Base-by-base conservation (phyloP, 2,888 invertebrate genomes). In the Zygaena filipendulae region DNA sequence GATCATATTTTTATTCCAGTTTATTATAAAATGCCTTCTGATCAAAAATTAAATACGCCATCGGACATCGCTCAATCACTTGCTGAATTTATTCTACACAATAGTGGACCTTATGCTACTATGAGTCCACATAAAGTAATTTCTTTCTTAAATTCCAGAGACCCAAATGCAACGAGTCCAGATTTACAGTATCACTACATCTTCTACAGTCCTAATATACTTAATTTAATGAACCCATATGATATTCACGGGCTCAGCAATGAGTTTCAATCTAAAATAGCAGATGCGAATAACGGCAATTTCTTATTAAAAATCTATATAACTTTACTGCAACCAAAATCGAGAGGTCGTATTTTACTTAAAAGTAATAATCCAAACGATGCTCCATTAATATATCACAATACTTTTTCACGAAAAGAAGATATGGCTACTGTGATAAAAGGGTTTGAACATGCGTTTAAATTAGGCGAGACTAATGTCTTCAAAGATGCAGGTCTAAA, bases 261-360 rank as follows among this genome's bases (percentile, higher is more conserved):
- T 2, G 58, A 69, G 28, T 39, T 57, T 23, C 36, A 41, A 16
- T 37, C 39, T 21, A 49, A 57, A 36, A 60, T 58, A 23, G 27
- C 43, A 7, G 32, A 55, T 21, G 23, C 66, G 3, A 70, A 60
- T 36, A 40, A 59, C 21, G 42, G 62, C 8, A 44, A 61, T 18
- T 43, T 48, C 20, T 30, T 60, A 1, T 36, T 85, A 41, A 64
- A 82, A 13, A 57, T 84, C 2, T 68, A 81, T 3, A 84, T 83
- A 0, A 62, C 87, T 2, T 39, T 91, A 25, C 57, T 91, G 52
- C 67, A 87, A 29, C 91, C 91, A 0, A 81, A 77, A 37, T 90
- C 90, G 30, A 74, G 74, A 30, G 91, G 91, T 0, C 72, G 66
- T 37, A 60, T 92, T n/a, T 43, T 82, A 31, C 62, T 97, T 3